Conservation (phyloP, 2,888 invertebrate genomes). For the Xylophagus ater region DNA sequence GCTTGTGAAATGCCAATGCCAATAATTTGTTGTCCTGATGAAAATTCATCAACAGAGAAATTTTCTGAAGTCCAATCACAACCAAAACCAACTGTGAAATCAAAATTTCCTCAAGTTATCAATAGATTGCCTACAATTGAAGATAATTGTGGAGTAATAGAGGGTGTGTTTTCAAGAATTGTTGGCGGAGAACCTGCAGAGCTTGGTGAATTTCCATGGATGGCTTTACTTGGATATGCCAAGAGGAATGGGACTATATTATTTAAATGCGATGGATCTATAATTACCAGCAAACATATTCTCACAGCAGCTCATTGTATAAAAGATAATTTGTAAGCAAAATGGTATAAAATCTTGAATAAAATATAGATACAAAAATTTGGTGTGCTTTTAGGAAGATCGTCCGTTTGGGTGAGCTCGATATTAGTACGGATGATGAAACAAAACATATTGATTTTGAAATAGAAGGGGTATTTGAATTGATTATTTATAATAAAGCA, state of each 20-base stretch:
- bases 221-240: constrained; percentile 60
- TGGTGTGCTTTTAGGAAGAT: constrained; percentile 42
- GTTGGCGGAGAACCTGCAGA: constrained; percentile 61
- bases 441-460: constrained; percentile 47
- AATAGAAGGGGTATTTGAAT: constrained; percentile 40
- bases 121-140: constrained; percentile 32
- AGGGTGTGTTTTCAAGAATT: too few relatives aligned
- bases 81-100: too few relatives aligned
- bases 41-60: constrained; percentile 5
- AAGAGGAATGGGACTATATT: too few relatives aligned
- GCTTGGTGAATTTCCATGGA: constrained; percentile 70
- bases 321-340: constrained; percentile 27
- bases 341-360: not conserved
- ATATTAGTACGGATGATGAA: constrained; percentile 50
- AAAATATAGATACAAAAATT: constrained; percentile 15
- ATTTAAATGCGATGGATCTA: too few relatives aligned
- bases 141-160: constrained; percentile 57
- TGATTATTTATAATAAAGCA: too few relatives aligned
- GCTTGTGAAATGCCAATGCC: constrained; percentile 24
- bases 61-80: too few relatives aligned
- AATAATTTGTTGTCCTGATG: constrained; percentile 29
- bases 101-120: too few relatives aligned
- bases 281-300: too few relatives aligned
- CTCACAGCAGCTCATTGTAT: constrained; percentile 48
- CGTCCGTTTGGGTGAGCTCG: constrained; percentile 68